Evolutionary conservation across 1,140 invertebrate species (phyloP).

Genomic region (Samia ricini): DNA sequence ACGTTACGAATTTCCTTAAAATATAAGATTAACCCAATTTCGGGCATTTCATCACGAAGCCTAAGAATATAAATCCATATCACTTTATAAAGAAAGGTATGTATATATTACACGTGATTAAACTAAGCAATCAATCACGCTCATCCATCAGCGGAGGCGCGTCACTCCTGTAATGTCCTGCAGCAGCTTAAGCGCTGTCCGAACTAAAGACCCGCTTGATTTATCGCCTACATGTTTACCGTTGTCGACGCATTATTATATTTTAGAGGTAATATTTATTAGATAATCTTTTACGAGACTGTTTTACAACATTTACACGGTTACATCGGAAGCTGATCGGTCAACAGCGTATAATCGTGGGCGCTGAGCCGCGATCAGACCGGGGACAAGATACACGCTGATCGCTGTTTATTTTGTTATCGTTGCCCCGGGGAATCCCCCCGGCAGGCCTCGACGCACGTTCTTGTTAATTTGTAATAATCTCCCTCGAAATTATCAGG

Average conservation of each 20-base stretch:
- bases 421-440: too few species aligned
- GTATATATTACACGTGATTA: too few species aligned
- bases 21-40: too few species aligned
- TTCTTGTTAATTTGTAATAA: too few species aligned
- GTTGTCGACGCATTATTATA: not conserved
- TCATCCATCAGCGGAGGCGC: not conserved
- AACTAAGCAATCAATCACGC: not conserved
- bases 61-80: too few species aligned
- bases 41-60: too few species aligned
- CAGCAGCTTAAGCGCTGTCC: not conserved
- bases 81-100: too few species aligned
- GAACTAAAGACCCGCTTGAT: not conserved
- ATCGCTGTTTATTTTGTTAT: not conserved
- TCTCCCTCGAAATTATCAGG: too few species aligned
- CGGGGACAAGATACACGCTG: not conserved
- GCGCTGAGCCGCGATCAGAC: not conserved
- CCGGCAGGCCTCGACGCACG: too few species aligned
- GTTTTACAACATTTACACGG: too few species aligned
- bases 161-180: not conserved
- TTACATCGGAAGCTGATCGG: not conserved
- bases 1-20: too few species aligned
- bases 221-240: not conserved
- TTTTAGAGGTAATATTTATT: not conserved
- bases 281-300: too few species aligned
- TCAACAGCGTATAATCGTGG: not conserved